A percentile compares a stretch with the other conserved stretches of the same genome.
These are phyloP conservation scores for Dasyurus viverrinus DNA, from an alignment of 2,113 vertebrate genomes.

Conservation along the genomic window DNA sequence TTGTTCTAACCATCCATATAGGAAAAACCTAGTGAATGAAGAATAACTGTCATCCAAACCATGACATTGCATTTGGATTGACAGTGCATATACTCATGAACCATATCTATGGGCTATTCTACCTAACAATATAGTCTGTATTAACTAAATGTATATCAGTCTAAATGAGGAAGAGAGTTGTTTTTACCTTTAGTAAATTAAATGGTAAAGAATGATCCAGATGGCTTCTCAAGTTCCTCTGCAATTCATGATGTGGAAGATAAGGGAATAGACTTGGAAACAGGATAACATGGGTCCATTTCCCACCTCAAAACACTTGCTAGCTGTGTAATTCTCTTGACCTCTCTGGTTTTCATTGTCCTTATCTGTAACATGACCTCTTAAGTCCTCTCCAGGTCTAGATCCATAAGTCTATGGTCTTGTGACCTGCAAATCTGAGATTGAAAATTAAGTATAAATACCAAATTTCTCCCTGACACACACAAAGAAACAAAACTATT, in stretches of 20 bases:
- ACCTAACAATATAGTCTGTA: neutral
- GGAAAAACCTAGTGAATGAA: neutral
- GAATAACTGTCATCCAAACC: neutral
- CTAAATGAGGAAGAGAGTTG: neutral
- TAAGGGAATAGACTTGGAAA: neutral
- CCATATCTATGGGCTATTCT: neutral
- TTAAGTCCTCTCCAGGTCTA: neutral
- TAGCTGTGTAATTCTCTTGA: neutral
- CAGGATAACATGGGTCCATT: neutral
- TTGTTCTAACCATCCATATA: neutral
- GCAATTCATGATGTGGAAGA: neutral
- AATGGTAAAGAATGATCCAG: neutral
- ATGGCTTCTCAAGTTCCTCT: neutral
- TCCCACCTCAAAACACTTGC: neutral
- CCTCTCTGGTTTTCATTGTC: neutral
- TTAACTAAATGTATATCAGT: neutral
- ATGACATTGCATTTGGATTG: neutral
- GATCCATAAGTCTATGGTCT: neutral
- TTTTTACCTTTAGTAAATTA: neutral
- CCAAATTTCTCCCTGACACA: neutral
- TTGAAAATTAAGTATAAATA: neutral
- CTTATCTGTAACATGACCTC: neutral
- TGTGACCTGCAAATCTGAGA: neutral
- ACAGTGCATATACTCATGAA: neutral
- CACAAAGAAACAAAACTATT: neutral